Evolutionary conservation across 1,140 invertebrate genomes (phyloP), one percentile per base, ranked within the genome.

Genomic region (Lordiphosa clarofinis): DNA sequence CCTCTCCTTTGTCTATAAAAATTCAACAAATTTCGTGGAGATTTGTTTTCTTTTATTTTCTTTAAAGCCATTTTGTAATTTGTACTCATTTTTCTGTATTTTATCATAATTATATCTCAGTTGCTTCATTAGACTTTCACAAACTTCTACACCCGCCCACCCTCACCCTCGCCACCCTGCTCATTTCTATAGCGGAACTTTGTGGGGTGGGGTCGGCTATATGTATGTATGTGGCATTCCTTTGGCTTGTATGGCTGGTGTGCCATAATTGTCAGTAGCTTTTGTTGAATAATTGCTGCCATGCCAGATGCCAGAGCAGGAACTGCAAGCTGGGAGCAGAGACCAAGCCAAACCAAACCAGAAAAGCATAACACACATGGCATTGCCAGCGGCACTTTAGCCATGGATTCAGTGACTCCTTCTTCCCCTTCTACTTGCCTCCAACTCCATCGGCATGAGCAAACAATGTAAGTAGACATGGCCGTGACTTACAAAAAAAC

Each of bases 231-330:
- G 56, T 44, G 63, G 47, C 64, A 64, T 64, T 64, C 61, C 64
- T 60, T 49, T 36, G 64, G 63, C 50, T 48, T 79, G 66, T 82
- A 74, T 67, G 61, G 78, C 53, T 81, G 76, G 66, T 82, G 75
- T 75, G 75, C 76, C 75, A 81, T 81, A 81, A 81, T 81, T 81
- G 75, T 81, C 75, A 81, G 75, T 81, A 82, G 75, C 75, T 81
- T 81, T 81, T 81, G 75, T 81, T 81, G 75, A 81, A 81, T 81
- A 81, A 81, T 81, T 81, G 75, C 75, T 81, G 75, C 67, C 72
- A 72, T 81, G 67, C 75, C 75, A 73, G 78, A 81, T 79, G 75
- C 71, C 72, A 73, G 56, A 62, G 75, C 63, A 67, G 39, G 53
- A 66, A 19, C 48, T 21, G 15, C 15, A 46, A 19, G 39, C 12